Base-by-base conservation (phyloP, 1,140 invertebrate genomes). In the Trachymyrmex cornetzi region DNA sequence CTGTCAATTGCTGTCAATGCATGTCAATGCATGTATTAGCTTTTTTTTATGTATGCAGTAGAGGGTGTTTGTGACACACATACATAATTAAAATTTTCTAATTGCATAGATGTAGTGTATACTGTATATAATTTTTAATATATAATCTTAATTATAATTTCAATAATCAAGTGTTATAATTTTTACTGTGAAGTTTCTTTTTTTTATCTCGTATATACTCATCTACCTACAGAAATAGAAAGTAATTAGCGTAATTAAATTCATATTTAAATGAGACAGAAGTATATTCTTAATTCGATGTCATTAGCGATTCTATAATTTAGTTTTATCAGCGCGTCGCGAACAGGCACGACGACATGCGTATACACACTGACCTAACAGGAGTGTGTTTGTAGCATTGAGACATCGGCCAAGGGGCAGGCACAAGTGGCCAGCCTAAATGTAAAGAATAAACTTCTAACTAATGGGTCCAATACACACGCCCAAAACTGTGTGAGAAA, bases 321-420 rank as follows among this genome's bases (percentile, higher is more conserved):
- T 72, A 82, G 19, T 82, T 72, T 72, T 72, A 14, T 50, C 69
- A 61, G 38, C 80, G 80, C 53, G 38, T 69, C 55, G 24, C 88
- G 24, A 66, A 50, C 19, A 90, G 80, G 63, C 81, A 88, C 72
- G 74, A 80, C 79, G 57, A 81, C 82, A 88, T 38, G 57, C 57
- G 22, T 85, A 81, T 88, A 88, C 89, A 87, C 77, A 88, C 77
- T 59, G 24, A 64, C 81, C 66, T 95, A 95, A 95, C 92, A 89
- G 89, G 88, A 94, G 88, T 94, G 88, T 95, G 91, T 95, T 95
- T 95, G 91, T 95, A 95, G 95, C 90, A 92, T 95, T 92, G 92
- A 95, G 91, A 85, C 94, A 85, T 90, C 93, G 77, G 89, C 93
- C 93, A 94, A 92, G 86, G 91, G 91, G 93, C 93, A 94, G 91